A percentile compares a stretch with the other conserved stretches of the same genome.
phyloP scores from a whole-genome alignment of 2,113 vertebrate genomes.

The Marmota flaviventris region DNA sequence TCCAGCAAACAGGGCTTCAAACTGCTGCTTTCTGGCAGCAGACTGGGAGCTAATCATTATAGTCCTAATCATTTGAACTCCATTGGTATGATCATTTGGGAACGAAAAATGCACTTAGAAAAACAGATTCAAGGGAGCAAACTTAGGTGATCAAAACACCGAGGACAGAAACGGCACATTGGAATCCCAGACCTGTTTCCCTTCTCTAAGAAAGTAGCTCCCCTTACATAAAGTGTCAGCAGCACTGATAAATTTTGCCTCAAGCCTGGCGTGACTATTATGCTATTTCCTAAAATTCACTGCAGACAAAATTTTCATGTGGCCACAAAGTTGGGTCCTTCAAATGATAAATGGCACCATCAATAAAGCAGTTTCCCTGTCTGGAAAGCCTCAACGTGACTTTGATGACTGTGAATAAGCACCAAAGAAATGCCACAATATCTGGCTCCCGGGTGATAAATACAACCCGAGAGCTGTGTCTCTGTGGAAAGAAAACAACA shows the following conservation, averaged over 20 bases:
- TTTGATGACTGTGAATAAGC: background rate
- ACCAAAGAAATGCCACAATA: background rate
- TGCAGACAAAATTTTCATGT: conserved; percentile 4
- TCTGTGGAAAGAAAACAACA: background rate
- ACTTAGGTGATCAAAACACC: background rate
- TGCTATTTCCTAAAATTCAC: background rate
- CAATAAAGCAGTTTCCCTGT: background rate
- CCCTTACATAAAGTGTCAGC: background rate
- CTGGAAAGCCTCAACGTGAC: background rate
- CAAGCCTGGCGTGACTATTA: background rate
- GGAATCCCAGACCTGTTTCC: background rate
- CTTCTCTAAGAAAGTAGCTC: background rate
- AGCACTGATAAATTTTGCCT: background rate
- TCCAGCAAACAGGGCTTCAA: background rate
- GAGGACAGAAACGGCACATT: background rate
- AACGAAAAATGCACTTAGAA: background rate
- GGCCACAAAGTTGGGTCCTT: background rate
- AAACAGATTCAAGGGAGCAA: background rate
- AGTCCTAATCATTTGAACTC: background rate
- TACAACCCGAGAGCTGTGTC: background rate
- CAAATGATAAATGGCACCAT: conserved; percentile 3
- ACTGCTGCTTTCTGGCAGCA: background rate
- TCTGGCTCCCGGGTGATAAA: conserved; percentile 30
- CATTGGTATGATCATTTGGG: background rate
- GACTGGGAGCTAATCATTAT: background rate